Conservation (phyloP, 2,113 vertebrate genomes). For the Rhynchomys soricoides region DNA sequence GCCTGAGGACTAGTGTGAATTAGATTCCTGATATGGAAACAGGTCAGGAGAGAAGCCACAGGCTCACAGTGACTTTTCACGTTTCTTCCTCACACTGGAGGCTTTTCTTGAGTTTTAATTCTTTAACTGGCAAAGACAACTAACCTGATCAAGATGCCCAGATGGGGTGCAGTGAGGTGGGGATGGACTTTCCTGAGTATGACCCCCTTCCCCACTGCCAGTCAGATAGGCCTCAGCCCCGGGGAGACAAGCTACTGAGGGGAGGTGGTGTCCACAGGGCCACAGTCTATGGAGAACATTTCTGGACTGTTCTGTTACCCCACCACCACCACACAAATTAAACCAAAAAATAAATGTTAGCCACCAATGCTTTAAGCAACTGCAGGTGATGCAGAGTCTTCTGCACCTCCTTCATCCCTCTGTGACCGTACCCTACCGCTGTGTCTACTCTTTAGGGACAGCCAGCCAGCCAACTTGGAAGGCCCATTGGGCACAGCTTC, state of each 20-base stretch:
- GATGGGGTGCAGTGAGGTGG: neutral
- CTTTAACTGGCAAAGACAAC: neutral
- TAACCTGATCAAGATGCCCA: neutral
- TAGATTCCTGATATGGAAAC: neutral
- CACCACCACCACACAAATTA: neutral
- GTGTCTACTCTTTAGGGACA: neutral
- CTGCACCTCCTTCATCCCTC: neutral
- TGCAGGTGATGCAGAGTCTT: fast-evolving
- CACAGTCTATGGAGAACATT: neutral
- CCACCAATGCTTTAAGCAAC: neutral
- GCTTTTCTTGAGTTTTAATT: neutral
- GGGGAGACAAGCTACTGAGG: neutral
- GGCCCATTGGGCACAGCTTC: neutral
- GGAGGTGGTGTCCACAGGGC: fast-evolving
- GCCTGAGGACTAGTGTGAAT: neutral
- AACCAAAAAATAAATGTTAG: fast-evolving
- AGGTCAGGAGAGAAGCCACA: neutral
- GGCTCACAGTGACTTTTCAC: neutral
- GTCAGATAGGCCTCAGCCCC: neutral
- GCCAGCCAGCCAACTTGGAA: neutral
- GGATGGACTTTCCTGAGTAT: neutral
- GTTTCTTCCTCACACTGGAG: neutral
- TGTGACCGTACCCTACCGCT: neutral
- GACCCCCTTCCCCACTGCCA: fast-evolving
- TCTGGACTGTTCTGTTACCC: neutral